Evolutionary conservation across 2,797 vertebrate genomes (phyloP).

Genomic region (Crax fasciolata): DNA sequence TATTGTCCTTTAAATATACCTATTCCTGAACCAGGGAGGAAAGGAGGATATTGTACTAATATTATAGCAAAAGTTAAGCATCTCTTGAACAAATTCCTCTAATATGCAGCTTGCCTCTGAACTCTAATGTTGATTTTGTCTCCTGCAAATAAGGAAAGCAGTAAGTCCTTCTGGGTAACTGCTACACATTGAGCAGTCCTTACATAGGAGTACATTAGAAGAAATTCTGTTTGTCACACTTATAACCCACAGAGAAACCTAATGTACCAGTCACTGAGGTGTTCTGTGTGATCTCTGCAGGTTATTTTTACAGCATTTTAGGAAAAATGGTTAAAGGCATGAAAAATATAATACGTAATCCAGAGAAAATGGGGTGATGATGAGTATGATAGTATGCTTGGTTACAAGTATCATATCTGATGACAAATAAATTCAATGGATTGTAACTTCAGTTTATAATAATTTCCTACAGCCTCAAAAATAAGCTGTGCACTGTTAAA

Average conservation of each 20-base stretch:
- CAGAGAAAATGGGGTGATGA: constrained; percentile 2
- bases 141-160: not conserved
- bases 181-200: not conserved
- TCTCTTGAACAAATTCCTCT: not conserved
- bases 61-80: not conserved
- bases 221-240: constrained; percentile 6
- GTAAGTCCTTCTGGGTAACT: not conserved
- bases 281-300: not conserved
- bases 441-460: constrained; percentile 10
- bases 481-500: not conserved
- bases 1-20: not conserved
- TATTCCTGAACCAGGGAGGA: not conserved
- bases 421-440: not conserved
- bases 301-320: constrained; percentile 15
- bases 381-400: not conserved
- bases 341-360: constrained; percentile 31
- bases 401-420: not conserved
- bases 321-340: not conserved
- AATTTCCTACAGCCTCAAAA: not conserved
- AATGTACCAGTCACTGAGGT: constrained; percentile 11
- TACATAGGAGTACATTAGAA: not conserved
- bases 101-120: not conserved
- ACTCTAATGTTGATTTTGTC: not conserved
- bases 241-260: not conserved
- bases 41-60: not conserved